Percentiles rank a stretch among this genome's conserved stretches.
Evolutionary conservation across 2,797 vertebrate species (phyloP).

Genomic region (Peromyscus eremicus): DNA sequence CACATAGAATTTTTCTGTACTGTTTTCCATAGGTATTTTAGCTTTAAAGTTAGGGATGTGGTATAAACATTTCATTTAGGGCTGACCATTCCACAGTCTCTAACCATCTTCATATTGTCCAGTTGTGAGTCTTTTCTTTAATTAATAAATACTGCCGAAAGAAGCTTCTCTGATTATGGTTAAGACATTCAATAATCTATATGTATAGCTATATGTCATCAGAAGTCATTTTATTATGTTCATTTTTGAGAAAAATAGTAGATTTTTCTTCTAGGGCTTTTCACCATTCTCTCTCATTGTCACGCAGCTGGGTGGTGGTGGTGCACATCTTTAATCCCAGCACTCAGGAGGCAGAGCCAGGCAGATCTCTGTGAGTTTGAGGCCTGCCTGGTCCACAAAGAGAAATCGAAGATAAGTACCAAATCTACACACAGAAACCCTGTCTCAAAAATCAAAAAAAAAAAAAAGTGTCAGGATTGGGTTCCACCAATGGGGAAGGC

Average conservation of each 20-base stretch:
- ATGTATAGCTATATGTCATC: neutral
- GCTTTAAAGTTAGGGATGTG: neutral
- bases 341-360: too few species aligned
- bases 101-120: neutral
- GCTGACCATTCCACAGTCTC: neutral
- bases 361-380: too few species aligned
- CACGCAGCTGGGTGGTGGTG: too few species aligned
- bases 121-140: neutral
- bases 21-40: neutral
- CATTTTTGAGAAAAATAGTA: neutral
- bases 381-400: too few species aligned
- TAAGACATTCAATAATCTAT: neutral
- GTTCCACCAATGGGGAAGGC: neutral
- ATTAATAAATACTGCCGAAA: neutral
- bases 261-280: neutral
- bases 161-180: neutral
- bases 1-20: neutral
- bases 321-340: too few species aligned
- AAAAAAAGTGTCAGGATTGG: neutral
- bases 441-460: too few species aligned
- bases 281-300: neutral
- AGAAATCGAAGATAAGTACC: too few species aligned
- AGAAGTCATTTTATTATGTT: neutral
- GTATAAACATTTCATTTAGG: neutral
- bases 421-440: too few species aligned